Conservation (phyloP, 1,140 invertebrate species). For the Eupristina koningsbergeri region DNA sequence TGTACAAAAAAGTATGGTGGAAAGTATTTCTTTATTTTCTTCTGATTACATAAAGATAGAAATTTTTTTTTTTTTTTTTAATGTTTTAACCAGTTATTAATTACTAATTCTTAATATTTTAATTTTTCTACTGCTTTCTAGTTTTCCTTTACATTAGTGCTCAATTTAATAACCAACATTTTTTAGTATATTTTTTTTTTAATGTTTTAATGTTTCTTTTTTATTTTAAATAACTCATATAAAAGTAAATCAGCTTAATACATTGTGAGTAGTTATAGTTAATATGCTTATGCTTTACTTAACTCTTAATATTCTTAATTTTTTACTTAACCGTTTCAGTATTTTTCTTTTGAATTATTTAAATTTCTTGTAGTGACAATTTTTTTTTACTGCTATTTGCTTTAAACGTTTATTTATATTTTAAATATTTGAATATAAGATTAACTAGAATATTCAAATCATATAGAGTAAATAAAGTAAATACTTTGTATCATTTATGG, state of each 20-base stretch:
- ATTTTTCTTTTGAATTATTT: not conserved
- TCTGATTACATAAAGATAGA: not conserved
- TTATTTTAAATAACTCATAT: conserved; percentile 20
- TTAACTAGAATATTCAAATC: not conserved
- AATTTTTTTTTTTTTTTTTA: not conserved
- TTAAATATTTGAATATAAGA: not conserved
- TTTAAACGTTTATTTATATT: not conserved
- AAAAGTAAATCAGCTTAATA: conserved; percentile 23
- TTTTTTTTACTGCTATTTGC: not conserved
- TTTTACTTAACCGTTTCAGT: not conserved
- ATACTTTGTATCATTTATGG: no score
- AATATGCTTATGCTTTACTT: not conserved
- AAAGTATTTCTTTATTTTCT: not conserved
- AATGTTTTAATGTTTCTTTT: no score
- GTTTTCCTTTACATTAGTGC: conserved; percentile 6
- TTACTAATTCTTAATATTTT: no score
- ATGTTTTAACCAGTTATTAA: not conserved
- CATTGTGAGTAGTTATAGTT: conserved; percentile 21
- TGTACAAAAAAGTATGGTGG: not conserved
- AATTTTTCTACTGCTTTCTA: not conserved
- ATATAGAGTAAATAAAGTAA: no score
- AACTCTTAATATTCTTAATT: no score
- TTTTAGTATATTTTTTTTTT: not conserved
- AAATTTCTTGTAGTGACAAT: not conserved
- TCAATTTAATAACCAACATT: conserved; percentile 3